These are phyloP conservation scores for Esperia sulphurella DNA, from an alignment of 2,888 invertebrate species.

Conservation along the genomic window DNA sequence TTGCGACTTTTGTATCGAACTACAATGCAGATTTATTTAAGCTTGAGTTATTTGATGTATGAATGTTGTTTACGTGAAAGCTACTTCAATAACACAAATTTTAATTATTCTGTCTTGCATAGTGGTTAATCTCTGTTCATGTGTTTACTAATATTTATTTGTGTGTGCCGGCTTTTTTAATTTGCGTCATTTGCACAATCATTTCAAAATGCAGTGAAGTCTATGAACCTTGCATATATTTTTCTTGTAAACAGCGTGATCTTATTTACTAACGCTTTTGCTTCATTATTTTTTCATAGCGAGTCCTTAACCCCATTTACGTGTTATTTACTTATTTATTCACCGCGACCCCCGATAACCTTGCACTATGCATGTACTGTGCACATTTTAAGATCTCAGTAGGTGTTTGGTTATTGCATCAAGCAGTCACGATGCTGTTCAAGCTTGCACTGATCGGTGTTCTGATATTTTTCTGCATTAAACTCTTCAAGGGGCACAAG, in stretches of 20 bases:
- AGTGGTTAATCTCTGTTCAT: no score
- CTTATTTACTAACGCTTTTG: slow-evolving; percentile 18
- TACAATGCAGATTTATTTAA: no score
- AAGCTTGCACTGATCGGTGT: slow-evolving; percentile 61
- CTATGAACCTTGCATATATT: slow-evolving; percentile 4
- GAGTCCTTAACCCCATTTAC: slow-evolving; percentile 28
- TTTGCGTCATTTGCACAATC: background rate
- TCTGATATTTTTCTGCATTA: slow-evolving; percentile 58
- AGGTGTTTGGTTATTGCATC: slow-evolving; percentile 2
- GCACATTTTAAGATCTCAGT: slow-evolving; percentile 3
- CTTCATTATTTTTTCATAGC: slow-evolving; percentile 24
- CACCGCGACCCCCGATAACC: slow-evolving; percentile 31
- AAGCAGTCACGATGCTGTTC: slow-evolving; percentile 44
- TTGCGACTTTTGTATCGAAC: no score
- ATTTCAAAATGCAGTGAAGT: background rate
- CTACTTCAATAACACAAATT: no score
- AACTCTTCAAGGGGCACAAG: slow-evolving; percentile 43
- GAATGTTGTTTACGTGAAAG: no score
- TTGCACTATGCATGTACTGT: slow-evolving; percentile 12
- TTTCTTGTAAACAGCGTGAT: slow-evolving; percentile 17
- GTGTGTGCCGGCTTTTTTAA: no score
- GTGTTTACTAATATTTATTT: no score
- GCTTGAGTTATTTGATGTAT: no score
- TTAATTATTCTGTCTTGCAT: no score
- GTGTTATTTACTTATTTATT: slow-evolving; percentile 26